Evolutionary conservation across 2,888 invertebrate species (phyloP), one percentile per base, ranked within the genome.

Genomic region (Ametastegia equiseti): DNA sequence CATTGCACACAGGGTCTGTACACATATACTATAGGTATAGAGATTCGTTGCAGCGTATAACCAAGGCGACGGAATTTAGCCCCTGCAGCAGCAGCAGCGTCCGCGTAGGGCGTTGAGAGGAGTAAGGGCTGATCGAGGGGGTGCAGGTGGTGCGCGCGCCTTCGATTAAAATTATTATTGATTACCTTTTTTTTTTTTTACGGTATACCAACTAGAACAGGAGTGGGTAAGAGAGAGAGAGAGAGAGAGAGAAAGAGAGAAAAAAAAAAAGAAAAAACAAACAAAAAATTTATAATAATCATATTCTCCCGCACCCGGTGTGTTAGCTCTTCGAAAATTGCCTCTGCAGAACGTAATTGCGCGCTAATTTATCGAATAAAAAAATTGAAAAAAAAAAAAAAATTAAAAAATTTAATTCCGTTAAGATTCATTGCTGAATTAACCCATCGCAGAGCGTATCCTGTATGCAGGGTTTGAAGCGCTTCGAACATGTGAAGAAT

Each of bases 131-230:
- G 67, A 75, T 30, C n/a, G n/a, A n/a, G 54, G 19, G 63, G 60
- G 78, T 78, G 60, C 78, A 63, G 60, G 57, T 78, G 78, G 60
- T 30, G 78, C 78, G 78, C 60, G 60, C 60, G 42, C 60, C 42
- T 78, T 78, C 78, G 78, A 78, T 78, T 78, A 78, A 78, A 78
- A 78, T 78, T 78, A 78, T 78, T 78, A 78, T 78, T 78, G 78
- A 78, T 78, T 78, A 30, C 60, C 30, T 78, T 78, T 78, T 78
- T 78, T 39, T n/a, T n/a, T n/a, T n/a, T n/a, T n/a, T n/a, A n/a
- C n/a, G n/a, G n/a, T n/a, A n/a, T n/a, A n/a, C n/a, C n/a, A n/a
- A n/a, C n/a, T n/a, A n/a, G n/a, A n/a, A n/a, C n/a, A n/a, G n/a
- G n/a, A n/a, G 27, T 36, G 45, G 9, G 15, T 11, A 13, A 39